A percentile compares a stretch with the other conserved stretches of the same genome.
phyloP scores from a whole-genome alignment of 2,888 invertebrate species.

The Ichneumon xanthorius region DNA sequence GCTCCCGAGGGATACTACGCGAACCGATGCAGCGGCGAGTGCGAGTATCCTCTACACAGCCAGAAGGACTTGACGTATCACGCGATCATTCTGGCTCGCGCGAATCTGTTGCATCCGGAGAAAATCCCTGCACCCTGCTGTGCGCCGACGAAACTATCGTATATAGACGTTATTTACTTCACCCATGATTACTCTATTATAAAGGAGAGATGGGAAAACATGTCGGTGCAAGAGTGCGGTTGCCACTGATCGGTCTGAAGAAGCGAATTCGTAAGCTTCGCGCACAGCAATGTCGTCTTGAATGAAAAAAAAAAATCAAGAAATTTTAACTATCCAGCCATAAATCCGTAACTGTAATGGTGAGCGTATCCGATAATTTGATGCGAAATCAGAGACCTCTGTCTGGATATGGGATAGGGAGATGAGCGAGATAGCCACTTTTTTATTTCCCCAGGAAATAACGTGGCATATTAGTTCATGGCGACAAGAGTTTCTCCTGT shows the following conservation, averaged over 20 bases:
- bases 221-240: slow-evolving; percentile 98
- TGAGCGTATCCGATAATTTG: too few relatives aligned
- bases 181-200: slow-evolving; percentile 95
- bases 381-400: too few relatives aligned
- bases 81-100: slow-evolving; percentile 95
- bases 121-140: slow-evolving; percentile 95
- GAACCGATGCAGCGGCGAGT: slow-evolving; percentile 95
- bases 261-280: too few relatives aligned
- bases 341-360: too few relatives aligned
- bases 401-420: too few relatives aligned
- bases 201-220: slow-evolving; percentile 96
- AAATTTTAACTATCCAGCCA: too few relatives aligned
- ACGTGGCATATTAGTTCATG: background rate
- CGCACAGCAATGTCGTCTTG: too few relatives aligned
- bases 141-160: slow-evolving; percentile 93
- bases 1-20: slow-evolving; percentile 97
- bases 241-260: slow-evolving; percentile 89
- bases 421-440: too few relatives aligned
- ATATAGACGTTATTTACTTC: slow-evolving; percentile 95
- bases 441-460: too few relatives aligned
- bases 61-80: slow-evolving; percentile 97
- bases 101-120: slow-evolving; percentile 91
- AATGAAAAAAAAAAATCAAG: too few relatives aligned
- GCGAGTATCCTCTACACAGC: slow-evolving; percentile 94
- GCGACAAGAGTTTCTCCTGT: background rate